phyloP scores from a whole-genome alignment of 1,140 invertebrate species.

The Anoplolepis gracilipes region DNA sequence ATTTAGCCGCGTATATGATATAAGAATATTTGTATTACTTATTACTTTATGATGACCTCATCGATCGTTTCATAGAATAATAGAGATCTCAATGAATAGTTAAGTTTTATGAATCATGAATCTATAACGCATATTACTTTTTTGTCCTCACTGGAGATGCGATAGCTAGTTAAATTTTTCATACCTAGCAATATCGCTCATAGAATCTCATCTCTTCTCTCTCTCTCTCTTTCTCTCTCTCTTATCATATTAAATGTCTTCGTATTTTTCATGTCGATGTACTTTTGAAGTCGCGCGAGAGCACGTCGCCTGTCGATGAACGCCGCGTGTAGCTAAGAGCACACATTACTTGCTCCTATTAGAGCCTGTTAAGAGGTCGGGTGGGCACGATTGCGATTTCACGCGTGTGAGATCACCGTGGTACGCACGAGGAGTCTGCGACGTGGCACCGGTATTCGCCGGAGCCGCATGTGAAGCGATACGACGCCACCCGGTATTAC shows the following conservation, averaged over 20 bases:
- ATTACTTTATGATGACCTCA: neutral
- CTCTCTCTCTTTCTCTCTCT: no score
- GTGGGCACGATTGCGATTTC: slow-evolving; percentile 35
- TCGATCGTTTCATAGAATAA: neutral
- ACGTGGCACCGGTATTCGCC: neutral
- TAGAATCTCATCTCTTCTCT: no score
- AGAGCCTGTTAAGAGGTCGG: slow-evolving; percentile 72
- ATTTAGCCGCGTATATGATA: neutral
- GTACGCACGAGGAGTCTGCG: slow-evolving; percentile 1
- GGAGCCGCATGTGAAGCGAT: neutral
- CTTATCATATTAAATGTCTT: neutral
- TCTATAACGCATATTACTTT: no score
- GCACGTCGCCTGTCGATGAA: slow-evolving; percentile 4
- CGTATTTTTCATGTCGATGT: neutral
- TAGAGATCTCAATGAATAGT: neutral
- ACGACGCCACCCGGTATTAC: slow-evolving; percentile 40
- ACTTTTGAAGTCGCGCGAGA: neutral
- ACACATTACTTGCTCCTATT: slow-evolving; percentile 74
- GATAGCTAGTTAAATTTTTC: no score
- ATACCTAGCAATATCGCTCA: neutral
- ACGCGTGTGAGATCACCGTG: slow-evolving; percentile 39
- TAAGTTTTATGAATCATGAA: no score
- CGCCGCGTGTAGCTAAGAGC: slow-evolving; percentile 13
- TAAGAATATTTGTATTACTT: neutral
- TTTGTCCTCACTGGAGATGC: no score